Base-by-base conservation (phyloP, 2,888 invertebrate genomes). In the Trichacis sp. region DNA sequence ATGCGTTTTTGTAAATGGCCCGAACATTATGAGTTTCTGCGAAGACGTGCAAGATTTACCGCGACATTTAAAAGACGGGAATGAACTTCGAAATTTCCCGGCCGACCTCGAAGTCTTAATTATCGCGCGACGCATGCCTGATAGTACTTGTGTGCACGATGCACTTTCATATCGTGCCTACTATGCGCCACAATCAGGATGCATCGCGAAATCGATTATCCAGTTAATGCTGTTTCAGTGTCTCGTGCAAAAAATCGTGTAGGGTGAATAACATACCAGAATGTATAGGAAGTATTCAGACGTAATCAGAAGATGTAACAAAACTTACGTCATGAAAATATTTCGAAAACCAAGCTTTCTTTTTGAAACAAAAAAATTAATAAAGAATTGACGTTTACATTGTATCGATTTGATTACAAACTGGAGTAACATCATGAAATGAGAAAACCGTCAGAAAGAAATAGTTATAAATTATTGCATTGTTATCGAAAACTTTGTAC, bases 21-120 rank as follows among this genome's bases (percentile, higher is more conserved):
- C 43, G 47, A 55, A 40, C 30, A 56, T 56, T 56, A 47, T 47
- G 51, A 55, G 46, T 45, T 46, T 20, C 40, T 51, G 40, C 36
- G 17, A 50, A 43, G 54, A 45, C 24, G 33, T 47, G 30, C 24
- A 59, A 60, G 60, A 60, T 61, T 54, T 61, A 61, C 50, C 45
- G 49, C 50, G 60, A 46, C 54, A 61, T 61, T 54, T 61, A 40
- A 3, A 49, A 50, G 29, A 30, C 33, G 49, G 43, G 60, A 60
- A 42, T 54, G 60, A 60, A 53, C 60, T 53, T 60, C 53, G 54
- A 54, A 52, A 60, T 54, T 60, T 60, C 49, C 48, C 46, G 48
- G 24, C 33, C 48, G 48, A 59, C 59, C 59, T 59, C 60, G 49
- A 59, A 59, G 58, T 42, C 58, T 59, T 52, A 60, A 60, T 60